Conservation (phyloP, 2,888 invertebrate genomes). For the Cotesia congregata region DNA sequence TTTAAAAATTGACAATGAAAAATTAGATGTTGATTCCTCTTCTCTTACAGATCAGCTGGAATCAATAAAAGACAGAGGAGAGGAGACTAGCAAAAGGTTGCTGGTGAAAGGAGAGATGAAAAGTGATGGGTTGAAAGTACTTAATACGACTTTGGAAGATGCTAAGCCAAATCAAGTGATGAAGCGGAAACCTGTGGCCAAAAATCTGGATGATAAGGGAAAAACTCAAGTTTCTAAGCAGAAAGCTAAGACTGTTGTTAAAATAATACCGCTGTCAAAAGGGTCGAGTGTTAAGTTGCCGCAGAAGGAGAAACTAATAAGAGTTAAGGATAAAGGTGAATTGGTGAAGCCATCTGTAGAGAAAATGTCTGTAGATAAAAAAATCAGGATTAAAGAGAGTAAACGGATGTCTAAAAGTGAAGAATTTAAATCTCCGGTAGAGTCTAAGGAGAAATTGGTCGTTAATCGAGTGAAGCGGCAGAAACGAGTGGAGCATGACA, state of each 20-base stretch:
- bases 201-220: not conserved
- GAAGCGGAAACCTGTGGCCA: not conserved
- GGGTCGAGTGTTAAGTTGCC: slow-evolving; percentile 36
- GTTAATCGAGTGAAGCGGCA: not conserved
- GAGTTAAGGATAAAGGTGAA: slow-evolving; percentile 32
- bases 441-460: not conserved
- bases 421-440: not conserved
- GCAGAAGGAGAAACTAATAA: slow-evolving; percentile 2
- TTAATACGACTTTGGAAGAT: not conserved
- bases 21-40: slow-evolving; percentile 48
- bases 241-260: not conserved
- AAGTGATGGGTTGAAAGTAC: not conserved
- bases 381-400: not conserved
- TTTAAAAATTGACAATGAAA: slow-evolving; percentile 44
- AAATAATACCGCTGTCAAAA: not conserved
- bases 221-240: not conserved
- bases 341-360: slow-evolving; percentile 21
- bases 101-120: too few species aligned
- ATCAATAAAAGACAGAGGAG: slow-evolving; percentile 34
- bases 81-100: not conserved
- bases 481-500: slow-evolving; percentile 21
- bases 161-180: not conserved
- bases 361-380: not conserved
- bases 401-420: not conserved
- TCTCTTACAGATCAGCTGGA: slow-evolving; percentile 47